Conservation (phyloP, 1,140 invertebrate genomes). For the Drosophila quadrilineata region DNA sequence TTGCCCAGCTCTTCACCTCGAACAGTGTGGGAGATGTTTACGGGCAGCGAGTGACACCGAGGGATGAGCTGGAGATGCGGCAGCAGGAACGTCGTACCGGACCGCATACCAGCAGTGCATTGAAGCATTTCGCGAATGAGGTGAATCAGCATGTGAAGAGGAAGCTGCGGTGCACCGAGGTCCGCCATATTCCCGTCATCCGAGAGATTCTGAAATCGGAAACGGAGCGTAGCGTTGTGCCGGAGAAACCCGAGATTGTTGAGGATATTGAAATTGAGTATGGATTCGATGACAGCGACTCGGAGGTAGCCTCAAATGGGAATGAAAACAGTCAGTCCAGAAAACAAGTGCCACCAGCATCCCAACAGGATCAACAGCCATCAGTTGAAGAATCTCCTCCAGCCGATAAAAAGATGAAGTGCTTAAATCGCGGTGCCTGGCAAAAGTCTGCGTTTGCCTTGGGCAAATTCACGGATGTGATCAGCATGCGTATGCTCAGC, state of each 20-base stretch:
- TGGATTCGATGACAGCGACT: constrained; percentile 28
- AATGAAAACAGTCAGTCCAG: not conserved
- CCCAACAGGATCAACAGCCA: not conserved
- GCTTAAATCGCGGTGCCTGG: constrained; percentile 50
- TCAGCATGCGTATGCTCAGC: constrained; percentile 33
- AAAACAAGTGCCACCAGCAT: not conserved
- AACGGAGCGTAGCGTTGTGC: not conserved
- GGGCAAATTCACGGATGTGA: constrained; percentile 30
- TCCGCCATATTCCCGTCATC: constrained; percentile 27
- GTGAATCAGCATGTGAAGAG: constrained; percentile 6
- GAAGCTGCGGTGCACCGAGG: constrained; percentile 29
- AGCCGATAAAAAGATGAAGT: not conserved
- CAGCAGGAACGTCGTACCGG: constrained; percentile 41
- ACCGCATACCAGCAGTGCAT: constrained; percentile 31
- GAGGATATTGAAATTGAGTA: constrained; percentile 53
- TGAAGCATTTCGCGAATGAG: constrained; percentile 28
- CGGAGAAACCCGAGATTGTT: constrained; percentile 37
- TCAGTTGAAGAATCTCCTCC: not conserved
- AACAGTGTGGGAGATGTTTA: constrained; percentile 52
- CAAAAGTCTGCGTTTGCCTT: constrained; percentile 54
- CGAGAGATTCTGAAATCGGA: constrained; percentile 35
- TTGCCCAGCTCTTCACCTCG: constrained; percentile 49
- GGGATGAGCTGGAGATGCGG: constrained; percentile 33
- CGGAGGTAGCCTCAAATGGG: not conserved
- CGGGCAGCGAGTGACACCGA: constrained; percentile 37